phyloP scores from a whole-genome alignment of 1,140 invertebrate species.

The Hyphantria cunea region DNA sequence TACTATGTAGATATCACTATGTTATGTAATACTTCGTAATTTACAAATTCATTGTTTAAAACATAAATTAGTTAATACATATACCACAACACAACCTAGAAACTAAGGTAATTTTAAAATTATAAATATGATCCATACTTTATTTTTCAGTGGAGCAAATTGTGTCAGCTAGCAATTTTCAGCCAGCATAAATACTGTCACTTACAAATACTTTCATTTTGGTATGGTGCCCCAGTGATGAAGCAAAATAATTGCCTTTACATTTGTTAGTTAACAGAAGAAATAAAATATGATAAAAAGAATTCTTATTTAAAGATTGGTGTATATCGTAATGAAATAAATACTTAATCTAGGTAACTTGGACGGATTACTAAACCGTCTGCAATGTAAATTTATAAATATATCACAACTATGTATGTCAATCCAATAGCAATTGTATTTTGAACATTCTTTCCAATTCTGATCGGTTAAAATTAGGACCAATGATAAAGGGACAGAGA shows the following conservation, averaged over 20 bases:
- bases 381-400: slow-evolving; percentile 34
- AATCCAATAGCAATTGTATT: slow-evolving; percentile 78
- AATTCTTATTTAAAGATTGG: neutral
- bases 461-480: slow-evolving; percentile 71
- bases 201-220: too few relatives aligned
- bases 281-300: neutral
- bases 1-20: slow-evolving; percentile 26
- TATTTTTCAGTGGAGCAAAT: neutral
- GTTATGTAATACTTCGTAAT: slow-evolving; percentile 34
- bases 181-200: too few relatives aligned
- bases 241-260: too few relatives aligned
- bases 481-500: slow-evolving; percentile 76
- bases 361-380: slow-evolving; percentile 65
- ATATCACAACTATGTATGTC: slow-evolving; percentile 24
- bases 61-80: slow-evolving; percentile 38
- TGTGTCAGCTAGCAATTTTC: too few relatives aligned
- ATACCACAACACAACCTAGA: slow-evolving; percentile 36
- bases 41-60: slow-evolving; percentile 25
- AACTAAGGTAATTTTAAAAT: slow-evolving; percentile 16
- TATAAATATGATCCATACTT: neutral
- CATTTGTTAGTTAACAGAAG: too few relatives aligned
- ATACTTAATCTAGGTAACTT: slow-evolving; percentile 30
- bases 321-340: slow-evolving; percentile 9
- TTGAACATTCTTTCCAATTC: slow-evolving; percentile 78
- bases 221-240: too few relatives aligned